A percentile compares a stretch with the other conserved stretches of the same genome.
Conservation (phyloP, 2,113 vertebrate species). For the Brachyistius frenatus region DNA sequence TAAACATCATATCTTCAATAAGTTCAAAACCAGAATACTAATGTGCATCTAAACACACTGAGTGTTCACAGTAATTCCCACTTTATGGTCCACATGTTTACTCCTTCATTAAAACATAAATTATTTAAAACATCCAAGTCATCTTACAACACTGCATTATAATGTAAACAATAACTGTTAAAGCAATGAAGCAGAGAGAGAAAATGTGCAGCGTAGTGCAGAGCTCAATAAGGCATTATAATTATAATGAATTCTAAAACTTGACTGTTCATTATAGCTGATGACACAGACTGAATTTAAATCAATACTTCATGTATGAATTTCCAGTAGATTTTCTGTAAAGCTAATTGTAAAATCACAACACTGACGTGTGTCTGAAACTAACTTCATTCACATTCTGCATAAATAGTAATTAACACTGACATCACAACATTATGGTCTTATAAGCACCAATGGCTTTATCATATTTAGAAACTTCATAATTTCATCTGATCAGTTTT, state of each 20-base stretch:
- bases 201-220: conserved; percentile 39
- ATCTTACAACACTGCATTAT: neutral
- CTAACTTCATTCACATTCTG: neutral
- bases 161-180: conserved; percentile 55
- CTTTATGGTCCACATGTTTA: conserved; percentile 5
- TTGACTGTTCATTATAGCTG: neutral
- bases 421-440: neutral
- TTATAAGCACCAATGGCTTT: neutral
- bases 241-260: neutral
- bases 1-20: too few relatives aligned
- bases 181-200: neutral
- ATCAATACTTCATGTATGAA: neutral
- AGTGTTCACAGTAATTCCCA: conserved; percentile 20
- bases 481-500: neutral
- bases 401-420: conserved; percentile 9
- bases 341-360: neutral
- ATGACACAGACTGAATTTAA: neutral
- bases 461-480: neutral
- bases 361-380: neutral
- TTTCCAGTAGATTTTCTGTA: neutral
- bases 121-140: conserved; percentile 13
- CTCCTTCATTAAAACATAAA: conserved; percentile 15
- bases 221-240: conserved; percentile 18
- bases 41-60: too few relatives aligned
- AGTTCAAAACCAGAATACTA: too few relatives aligned